Evolutionary conservation across 30 jellyfish, hydroid and myxozoan genomes (phyloP), one percentile per base, ranked within the genome.

Genomic region (Aurelia aurita): DNA sequence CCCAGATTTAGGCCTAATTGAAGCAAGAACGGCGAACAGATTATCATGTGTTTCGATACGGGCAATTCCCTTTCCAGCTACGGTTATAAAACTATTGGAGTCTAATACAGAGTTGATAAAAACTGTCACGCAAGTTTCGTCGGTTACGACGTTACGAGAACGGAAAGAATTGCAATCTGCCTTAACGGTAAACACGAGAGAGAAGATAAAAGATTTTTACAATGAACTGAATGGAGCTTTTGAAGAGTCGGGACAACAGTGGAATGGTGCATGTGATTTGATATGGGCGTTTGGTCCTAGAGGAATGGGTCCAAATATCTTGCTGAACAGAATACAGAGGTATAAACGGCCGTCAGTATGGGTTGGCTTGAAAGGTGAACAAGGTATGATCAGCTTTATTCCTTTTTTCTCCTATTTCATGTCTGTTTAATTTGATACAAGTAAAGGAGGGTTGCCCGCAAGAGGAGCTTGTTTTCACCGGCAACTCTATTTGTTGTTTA

Each of bases 241-340:
- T 49, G 91, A 69, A 46, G 66, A 35, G 21, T 65, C 92, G 25
- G 98, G 97, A 22, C 68, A 85, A 57, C 87, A 75, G 54, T 93
- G 97, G 97, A 28, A 51, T 27, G 86, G 63, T 61, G 92, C 95
- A 19, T 10, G 80, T 34, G 84, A 87, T 62, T 39, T 74, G 53
- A 86, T 95, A 10, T 95, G 99, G 99, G 90, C 99, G 0, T 77
- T 95, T 54, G 99, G 99, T 20, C 99, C 99, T 13, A 81, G 96
- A 45, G 97, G 98, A 29, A 81, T 72, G 75, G 91, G 90, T 22
- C 90, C 95, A 19, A 95, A 95, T 74, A 25, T 95, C 3, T 77
- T 95, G 72, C 20, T 95, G 19, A 95, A 95, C 84, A 85, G 59
- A 51, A 77, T 95, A 49, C 88, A 78, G 64, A 79, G 74, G 25